phyloP scores from a whole-genome alignment of 2,113 vertebrate species.

The Sylvia atricapilla region DNA sequence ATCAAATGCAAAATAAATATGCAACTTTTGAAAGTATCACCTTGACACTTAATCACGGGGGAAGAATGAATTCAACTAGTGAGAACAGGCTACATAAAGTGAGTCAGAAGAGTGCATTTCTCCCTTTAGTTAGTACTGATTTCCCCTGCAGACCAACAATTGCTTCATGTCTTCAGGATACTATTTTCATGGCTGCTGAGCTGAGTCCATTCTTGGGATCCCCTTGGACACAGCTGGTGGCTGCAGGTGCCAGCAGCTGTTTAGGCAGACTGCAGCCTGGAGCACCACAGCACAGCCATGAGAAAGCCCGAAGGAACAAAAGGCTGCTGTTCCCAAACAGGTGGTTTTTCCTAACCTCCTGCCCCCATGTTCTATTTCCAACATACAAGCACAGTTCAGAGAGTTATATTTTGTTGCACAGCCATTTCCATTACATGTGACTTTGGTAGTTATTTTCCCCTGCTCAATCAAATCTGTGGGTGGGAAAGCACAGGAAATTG shows the following conservation, averaged over 20 bases:
- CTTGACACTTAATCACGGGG: not conserved
- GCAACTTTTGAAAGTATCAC: not conserved
- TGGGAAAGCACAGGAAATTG: not conserved
- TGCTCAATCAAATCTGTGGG: not conserved
- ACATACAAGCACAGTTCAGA: not conserved
- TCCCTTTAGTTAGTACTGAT: not conserved
- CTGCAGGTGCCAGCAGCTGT: conserved; percentile 41
- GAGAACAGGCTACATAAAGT: not conserved
- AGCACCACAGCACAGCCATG: not conserved
- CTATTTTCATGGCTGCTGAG: not conserved
- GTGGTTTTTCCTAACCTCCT: not conserved
- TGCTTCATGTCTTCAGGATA: not conserved
- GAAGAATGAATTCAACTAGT: not conserved
- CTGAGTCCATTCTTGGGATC: not conserved
- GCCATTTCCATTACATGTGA: not conserved
- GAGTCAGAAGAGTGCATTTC: not conserved
- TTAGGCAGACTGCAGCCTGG: not conserved
- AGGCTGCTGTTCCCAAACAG: conserved; percentile 12
- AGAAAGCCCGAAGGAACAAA: not conserved
- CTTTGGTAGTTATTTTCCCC: not conserved
- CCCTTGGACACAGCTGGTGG: conserved; percentile 5
- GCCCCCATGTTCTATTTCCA: not conserved
- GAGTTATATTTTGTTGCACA: not conserved
- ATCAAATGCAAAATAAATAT: not conserved
- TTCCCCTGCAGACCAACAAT: not conserved